phyloP scores from a whole-genome alignment of 1,140 invertebrate species.

The Euglossa dilemma region DNA sequence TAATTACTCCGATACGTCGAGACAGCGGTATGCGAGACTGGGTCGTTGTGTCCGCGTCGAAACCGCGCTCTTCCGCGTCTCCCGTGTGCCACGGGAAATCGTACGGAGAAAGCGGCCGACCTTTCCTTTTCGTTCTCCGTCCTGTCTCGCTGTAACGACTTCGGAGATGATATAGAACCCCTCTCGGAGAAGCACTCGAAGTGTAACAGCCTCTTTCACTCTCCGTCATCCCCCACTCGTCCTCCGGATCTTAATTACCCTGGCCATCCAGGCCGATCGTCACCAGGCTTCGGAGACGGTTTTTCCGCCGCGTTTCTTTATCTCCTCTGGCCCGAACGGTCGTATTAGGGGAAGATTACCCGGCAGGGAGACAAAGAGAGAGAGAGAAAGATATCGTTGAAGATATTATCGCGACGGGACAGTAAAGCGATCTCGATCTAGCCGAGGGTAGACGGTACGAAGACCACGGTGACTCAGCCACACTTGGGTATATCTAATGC shows the following conservation, averaged over 20 bases:
- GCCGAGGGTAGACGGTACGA: constrained; percentile 1
- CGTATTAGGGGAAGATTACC: constrained; percentile 31
- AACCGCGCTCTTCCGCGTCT: not conserved
- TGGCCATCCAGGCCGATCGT: not conserved
- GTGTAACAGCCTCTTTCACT: not conserved
- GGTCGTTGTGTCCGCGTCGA: too few species aligned
- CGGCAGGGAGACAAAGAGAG: not conserved
- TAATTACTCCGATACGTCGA: constrained; percentile 48
- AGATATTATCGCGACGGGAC: constrained; percentile 25
- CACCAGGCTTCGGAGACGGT: not conserved
- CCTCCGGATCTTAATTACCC: not conserved
- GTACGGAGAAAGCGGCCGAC: too few species aligned
- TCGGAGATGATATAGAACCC: not conserved
- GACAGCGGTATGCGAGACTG: not conserved
- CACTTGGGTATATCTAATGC: constrained; percentile 31
- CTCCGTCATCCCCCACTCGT: not conserved
- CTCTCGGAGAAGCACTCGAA: not conserved
- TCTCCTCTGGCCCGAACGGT: not conserved
- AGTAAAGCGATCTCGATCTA: constrained; percentile 15
- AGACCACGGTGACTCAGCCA: constrained; percentile 53
- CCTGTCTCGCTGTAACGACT: not conserved
- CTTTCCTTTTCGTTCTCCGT: not conserved
- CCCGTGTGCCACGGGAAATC: too few species aligned
- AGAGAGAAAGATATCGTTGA: constrained; percentile 29
- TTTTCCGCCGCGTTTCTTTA: not conserved